Evolutionary conservation across 2,113 vertebrate species (phyloP).

Genomic region (Macroglossus sobrinus): DNA sequence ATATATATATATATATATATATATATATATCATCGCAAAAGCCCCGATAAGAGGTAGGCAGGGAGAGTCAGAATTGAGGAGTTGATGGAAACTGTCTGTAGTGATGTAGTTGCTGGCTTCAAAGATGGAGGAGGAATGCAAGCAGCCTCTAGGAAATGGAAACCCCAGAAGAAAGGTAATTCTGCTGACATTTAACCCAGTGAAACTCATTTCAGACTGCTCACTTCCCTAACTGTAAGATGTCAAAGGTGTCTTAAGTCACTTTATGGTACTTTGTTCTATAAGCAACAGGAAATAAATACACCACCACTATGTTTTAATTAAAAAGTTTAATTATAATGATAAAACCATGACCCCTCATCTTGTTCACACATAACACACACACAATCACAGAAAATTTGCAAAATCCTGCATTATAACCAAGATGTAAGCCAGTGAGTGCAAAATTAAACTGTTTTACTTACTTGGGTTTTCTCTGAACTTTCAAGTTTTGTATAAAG

Average conservation of each 20-base stretch:
- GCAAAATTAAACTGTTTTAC: neutral
- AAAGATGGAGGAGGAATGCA: neutral
- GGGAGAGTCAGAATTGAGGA: neutral
- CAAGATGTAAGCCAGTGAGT: neutral
- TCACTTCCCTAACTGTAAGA: neutral
- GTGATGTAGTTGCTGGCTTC: neutral
- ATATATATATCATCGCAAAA: neutral
- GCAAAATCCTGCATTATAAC: neutral
- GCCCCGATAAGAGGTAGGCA: neutral
- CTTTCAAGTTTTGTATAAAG: constrained; percentile 3
- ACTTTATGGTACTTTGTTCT: neutral
- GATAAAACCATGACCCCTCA: neutral
- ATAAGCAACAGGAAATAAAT: neutral
- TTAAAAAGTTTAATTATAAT: neutral
- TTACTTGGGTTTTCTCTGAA: neutral
- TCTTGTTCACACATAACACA: neutral
- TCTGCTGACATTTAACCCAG: neutral
- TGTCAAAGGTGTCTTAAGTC: neutral
- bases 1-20: too few relatives aligned
- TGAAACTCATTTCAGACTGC: neutral
- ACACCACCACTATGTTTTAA: neutral
- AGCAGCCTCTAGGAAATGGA: neutral
- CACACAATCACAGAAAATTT: neutral
- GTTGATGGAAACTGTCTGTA: neutral
- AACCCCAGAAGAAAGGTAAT: neutral